These are phyloP conservation scores for Caenorhabditis uteleia DNA, from an alignment of 2,888 invertebrate species.

Conservation along the genomic window DNA sequence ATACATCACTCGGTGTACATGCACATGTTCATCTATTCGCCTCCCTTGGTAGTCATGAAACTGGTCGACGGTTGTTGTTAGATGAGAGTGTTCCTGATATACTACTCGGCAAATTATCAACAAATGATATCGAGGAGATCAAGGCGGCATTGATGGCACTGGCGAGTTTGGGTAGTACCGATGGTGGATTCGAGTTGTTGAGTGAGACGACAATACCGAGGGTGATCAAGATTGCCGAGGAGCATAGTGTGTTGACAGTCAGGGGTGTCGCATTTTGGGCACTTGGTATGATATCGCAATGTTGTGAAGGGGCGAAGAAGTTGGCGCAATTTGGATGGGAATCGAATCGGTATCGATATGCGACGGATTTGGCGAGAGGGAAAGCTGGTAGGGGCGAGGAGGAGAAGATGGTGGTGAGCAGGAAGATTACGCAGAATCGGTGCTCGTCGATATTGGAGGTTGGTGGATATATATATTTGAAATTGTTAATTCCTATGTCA, in stretches of 20 bases:
- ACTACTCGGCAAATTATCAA: too few relatives aligned
- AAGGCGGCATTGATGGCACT: slow-evolving; percentile 56
- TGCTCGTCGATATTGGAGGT: background rate
- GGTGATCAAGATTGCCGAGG: slow-evolving; percentile 56
- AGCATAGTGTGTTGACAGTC: slow-evolving; percentile 56
- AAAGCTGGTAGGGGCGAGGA: slow-evolving; percentile 3
- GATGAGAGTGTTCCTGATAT: slow-evolving; percentile 24
- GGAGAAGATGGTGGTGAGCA: too few relatives aligned
- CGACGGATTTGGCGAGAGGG: slow-evolving; percentile 21
- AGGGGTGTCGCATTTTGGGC: slow-evolving; percentile 67
- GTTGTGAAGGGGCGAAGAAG: slow-evolving; percentile 41
- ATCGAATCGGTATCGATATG: slow-evolving; percentile 49
- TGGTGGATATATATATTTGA: too few relatives aligned
- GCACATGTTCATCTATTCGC: slow-evolving; percentile 55
- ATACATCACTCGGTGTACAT: slow-evolving; percentile 42
- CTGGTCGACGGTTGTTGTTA: slow-evolving; percentile 39
- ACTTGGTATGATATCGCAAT: slow-evolving; percentile 53
- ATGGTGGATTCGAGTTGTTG: slow-evolving; percentile 40
- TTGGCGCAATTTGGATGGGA: slow-evolving; percentile 62
- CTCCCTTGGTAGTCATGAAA: slow-evolving; percentile 46
- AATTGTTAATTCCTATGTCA: too few relatives aligned
- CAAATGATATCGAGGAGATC: too few relatives aligned
- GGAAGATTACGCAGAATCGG: too few relatives aligned
- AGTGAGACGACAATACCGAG: slow-evolving; percentile 29
- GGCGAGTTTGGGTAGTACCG: slow-evolving; percentile 46